Evolutionary conservation across 1,140 invertebrate genomes (phyloP).

Genomic region (Idris sp.): DNA sequence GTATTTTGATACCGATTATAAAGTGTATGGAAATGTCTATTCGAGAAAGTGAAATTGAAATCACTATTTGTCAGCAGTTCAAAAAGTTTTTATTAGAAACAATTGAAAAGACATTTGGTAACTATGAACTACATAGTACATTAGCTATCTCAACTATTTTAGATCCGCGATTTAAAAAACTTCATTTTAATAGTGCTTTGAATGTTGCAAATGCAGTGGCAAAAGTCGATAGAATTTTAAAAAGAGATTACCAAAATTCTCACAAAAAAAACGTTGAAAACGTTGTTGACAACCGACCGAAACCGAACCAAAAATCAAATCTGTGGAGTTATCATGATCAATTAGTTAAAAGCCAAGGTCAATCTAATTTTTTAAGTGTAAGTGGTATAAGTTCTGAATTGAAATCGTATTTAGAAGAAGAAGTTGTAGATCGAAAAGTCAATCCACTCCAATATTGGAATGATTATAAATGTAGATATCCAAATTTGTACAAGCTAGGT

Average conservation of each 20-base stretch:
- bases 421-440: neutral
- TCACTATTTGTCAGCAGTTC: constrained; percentile 49
- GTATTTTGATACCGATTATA: constrained; percentile 16
- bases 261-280: too few relatives aligned
- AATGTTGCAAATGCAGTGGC: constrained; percentile 62
- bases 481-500: neutral
- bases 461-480: constrained; percentile 21
- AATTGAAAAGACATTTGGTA: constrained; percentile 59
- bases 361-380: too few relatives aligned
- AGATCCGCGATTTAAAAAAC: constrained; percentile 20
- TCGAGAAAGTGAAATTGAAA: constrained; percentile 20
- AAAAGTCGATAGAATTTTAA: constrained; percentile 68
- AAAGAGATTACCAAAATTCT: constrained; percentile 64
- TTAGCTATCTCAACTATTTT: constrained; percentile 12
- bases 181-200: constrained; percentile 14
- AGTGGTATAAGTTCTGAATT: neutral
- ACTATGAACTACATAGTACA: constrained; percentile 1
- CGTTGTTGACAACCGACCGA: too few relatives aligned
- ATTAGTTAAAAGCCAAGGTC: constrained; percentile 6
- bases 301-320: too few relatives aligned
- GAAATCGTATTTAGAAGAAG: constrained; percentile 19
- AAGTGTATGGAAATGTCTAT: constrained; percentile 10
- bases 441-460: constrained; percentile 12
- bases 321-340: constrained; percentile 8
- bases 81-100: constrained; percentile 45